Percentiles rank a stretch among this genome's conserved stretches.
phyloP scores from a whole-genome alignment of 2,113 vertebrate species.

The Urocynchramus pylzowi region DNA sequence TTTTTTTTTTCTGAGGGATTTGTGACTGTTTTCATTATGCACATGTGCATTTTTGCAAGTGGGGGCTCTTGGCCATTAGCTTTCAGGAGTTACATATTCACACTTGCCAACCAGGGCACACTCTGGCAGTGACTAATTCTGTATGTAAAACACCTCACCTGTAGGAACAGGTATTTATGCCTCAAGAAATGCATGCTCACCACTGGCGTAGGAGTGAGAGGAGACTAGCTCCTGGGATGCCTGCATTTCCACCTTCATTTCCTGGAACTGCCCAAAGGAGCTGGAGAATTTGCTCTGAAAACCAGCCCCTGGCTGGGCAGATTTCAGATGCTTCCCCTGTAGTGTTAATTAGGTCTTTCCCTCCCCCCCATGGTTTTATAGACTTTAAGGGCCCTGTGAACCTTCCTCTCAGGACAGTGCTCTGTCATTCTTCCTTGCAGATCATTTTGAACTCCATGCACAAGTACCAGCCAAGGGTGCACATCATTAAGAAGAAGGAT shows the following conservation, averaged over 20 bases:
- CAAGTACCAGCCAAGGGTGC: slow-evolving; percentile 97
- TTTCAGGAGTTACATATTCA: not conserved
- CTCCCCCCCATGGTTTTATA: rapidly evolving
- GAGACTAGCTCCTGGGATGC: not conserved
- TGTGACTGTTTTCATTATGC: not conserved
- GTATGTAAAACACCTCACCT: not conserved
- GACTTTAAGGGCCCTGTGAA: not conserved
- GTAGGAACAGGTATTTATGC: not conserved
- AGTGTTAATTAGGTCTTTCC: not conserved
- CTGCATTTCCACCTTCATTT: not conserved
- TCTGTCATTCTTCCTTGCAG: slow-evolving; percentile 63
- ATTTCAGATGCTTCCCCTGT: not conserved
- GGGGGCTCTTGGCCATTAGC: not conserved
- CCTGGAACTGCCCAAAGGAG: not conserved
- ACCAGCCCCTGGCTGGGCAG: not conserved
- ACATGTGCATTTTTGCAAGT: not conserved
- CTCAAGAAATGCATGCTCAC: not conserved
- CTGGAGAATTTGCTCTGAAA: not conserved
- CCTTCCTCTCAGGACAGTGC: not conserved
- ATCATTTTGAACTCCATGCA: slow-evolving; percentile 99
- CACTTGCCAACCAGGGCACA: not conserved
- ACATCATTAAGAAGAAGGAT: slow-evolving; percentile 99
- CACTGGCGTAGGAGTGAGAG: not conserved
- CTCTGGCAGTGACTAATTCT: not conserved
- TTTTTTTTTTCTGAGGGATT: not conserved